Conservation (phyloP, 2,888 invertebrate species). For the Nephrotoma guestfalica region DNA sequence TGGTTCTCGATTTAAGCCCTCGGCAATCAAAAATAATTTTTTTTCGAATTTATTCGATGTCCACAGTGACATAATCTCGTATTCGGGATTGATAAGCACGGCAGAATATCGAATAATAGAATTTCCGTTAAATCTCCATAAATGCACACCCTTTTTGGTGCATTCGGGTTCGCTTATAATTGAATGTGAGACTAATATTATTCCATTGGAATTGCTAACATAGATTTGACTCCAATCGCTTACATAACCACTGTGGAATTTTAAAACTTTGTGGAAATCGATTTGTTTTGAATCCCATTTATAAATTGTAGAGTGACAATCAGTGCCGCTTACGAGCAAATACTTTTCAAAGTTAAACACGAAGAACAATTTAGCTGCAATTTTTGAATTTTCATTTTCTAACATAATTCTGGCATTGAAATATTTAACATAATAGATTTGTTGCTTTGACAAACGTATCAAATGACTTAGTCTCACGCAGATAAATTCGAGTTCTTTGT, state of each 20-base stretch:
- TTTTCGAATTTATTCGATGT: neutral
- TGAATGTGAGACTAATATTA: slow-evolving; percentile 23
- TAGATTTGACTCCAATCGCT: slow-evolving; percentile 30
- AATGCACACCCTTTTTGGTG: slow-evolving; percentile 14
- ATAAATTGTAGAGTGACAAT: slow-evolving; percentile 33
- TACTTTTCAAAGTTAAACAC: slow-evolving; percentile 10
- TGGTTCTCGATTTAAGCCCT: neutral
- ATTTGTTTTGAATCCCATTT: slow-evolving; percentile 22
- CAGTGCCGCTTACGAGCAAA: slow-evolving; percentile 21
- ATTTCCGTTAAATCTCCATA: slow-evolving; percentile 20
- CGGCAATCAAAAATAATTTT: neutral
- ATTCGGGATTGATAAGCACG: neutral
- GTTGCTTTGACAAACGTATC: slow-evolving; percentile 19
- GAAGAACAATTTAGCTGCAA: slow-evolving; percentile 12
- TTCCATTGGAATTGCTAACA: slow-evolving; percentile 10
- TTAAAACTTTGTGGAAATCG: slow-evolving; percentile 18
- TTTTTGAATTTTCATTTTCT: slow-evolving; percentile 2
- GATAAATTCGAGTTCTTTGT: neutral
- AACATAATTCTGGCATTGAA: slow-evolving; percentile 29
- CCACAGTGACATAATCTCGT: neutral
- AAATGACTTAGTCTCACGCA: neutral
- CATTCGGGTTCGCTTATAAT: slow-evolving; percentile 16
- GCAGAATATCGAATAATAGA: slow-evolving; percentile 14
- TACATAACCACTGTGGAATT: slow-evolving; percentile 34
- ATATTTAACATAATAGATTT: slow-evolving; percentile 35